These are phyloP conservation scores for Aporophyla nigra DNA, from an alignment of 2,888 invertebrate species.

Conservation along the genomic window DNA sequence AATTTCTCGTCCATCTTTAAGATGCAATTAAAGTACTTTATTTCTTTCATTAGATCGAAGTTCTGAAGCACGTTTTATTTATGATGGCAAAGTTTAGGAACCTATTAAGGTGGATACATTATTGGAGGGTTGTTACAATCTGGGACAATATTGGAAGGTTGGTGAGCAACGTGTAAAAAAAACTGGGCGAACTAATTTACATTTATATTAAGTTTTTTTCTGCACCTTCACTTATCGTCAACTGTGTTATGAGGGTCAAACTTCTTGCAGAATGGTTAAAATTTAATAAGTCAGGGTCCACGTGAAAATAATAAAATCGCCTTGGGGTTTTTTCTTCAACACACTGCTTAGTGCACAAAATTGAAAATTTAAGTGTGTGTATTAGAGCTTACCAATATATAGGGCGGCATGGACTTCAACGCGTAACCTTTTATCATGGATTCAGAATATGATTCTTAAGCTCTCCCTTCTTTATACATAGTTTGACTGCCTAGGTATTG, in stretches of 20 bases:
- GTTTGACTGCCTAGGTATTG: too few relatives aligned
- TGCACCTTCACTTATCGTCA: constrained; percentile 16
- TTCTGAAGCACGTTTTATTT: constrained; percentile 77
- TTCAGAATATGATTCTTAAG: too few relatives aligned
- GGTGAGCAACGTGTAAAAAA: constrained; percentile 20
- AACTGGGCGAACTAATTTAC: constrained; percentile 39
- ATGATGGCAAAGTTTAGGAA: constrained; percentile 71
- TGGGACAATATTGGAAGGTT: constrained; percentile 45
- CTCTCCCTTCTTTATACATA: too few relatives aligned
- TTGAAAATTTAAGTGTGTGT: not conserved
- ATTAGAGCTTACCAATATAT: not conserved
- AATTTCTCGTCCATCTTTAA: constrained; percentile 74
- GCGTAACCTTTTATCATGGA: too few relatives aligned
- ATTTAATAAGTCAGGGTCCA: too few relatives aligned
- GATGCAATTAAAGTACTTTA: constrained; percentile 82
- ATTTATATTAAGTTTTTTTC: constrained; percentile 45
- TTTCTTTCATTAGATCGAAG: constrained; percentile 81
- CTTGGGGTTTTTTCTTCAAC: too few relatives aligned
- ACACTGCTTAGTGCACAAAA: too few relatives aligned
- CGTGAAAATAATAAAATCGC: too few relatives aligned
- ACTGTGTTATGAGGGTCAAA: not conserved
- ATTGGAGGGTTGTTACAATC: constrained; percentile 60
- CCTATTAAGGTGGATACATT: constrained; percentile 69
- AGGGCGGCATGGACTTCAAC: too few relatives aligned
- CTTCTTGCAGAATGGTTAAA: too few relatives aligned